Evolutionary conservation across 2,113 vertebrate genomes (phyloP).

Genomic region (Accipiter cooperii): DNA sequence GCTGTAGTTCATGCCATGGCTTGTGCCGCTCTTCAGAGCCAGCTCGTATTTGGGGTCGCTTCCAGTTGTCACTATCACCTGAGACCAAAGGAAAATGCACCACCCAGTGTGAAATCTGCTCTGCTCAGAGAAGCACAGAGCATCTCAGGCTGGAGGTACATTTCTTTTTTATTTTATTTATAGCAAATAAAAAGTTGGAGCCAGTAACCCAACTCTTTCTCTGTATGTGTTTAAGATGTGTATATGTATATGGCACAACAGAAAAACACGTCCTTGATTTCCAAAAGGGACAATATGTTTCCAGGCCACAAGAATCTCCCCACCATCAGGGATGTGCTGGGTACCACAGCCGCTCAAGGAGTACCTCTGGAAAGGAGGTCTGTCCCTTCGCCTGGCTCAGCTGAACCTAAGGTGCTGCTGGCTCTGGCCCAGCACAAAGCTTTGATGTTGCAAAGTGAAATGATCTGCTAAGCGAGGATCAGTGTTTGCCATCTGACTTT

Average conservation of each 20-base stretch:
- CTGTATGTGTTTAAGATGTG: not conserved
- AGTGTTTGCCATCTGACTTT: not conserved
- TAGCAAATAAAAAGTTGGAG: not conserved
- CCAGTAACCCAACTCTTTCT: not conserved
- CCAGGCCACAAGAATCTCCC: not conserved
- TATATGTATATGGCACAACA: not conserved
- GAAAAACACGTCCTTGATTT: not conserved
- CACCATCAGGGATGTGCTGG: not conserved
- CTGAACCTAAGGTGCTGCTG: not conserved
- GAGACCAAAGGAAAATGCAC: not conserved
- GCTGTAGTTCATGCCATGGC: not conserved
- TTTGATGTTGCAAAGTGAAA: not conserved
- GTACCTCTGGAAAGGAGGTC: not conserved
- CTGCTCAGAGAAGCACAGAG: not conserved
- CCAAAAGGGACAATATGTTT: not conserved
- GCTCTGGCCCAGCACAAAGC: not conserved
- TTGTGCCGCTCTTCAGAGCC: not conserved
- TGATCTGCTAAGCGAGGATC: not conserved
- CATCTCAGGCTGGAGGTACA: not conserved
- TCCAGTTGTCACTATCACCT: slow-evolving; percentile 36
- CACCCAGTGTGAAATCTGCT: not conserved
- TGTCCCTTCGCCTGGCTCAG: not conserved
- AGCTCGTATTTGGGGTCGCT: not conserved
- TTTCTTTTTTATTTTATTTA: not conserved
- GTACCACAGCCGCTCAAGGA: not conserved